Evolutionary conservation across 2,888 invertebrate genomes (phyloP).

Genomic region (Athalia circularis): DNA sequence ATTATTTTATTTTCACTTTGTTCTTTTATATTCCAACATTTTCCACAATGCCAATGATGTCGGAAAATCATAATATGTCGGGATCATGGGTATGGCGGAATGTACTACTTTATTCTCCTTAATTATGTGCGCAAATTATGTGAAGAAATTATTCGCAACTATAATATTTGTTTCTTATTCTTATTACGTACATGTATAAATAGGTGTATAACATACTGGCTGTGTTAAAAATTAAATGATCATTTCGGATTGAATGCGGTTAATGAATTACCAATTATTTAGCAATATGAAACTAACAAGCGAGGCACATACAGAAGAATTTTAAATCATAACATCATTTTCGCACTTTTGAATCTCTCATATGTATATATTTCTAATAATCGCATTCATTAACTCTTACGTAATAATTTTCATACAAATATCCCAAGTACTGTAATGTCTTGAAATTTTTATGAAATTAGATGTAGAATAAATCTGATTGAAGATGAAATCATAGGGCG

Average conservation of each 20-base stretch:
- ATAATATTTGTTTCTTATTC: constrained; percentile 18
- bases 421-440: not conserved
- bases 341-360: constrained; percentile 4
- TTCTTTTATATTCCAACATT: not conserved
- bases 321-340: constrained; percentile 21
- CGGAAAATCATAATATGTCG: constrained; percentile 24
- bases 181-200: constrained; percentile 5
- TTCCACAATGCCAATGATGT: constrained; percentile 23
- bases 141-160: not conserved
- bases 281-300: constrained; percentile 11
- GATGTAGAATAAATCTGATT: not conserved
- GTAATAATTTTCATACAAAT: not conserved
- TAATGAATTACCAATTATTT: not conserved
- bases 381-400: not conserved
- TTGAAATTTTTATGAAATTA: not conserved
- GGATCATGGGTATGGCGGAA: constrained; percentile 22
- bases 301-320: constrained; percentile 44
- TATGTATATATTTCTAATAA: not conserved
- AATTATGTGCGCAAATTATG: constrained; percentile 26
- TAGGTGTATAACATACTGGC: constrained; percentile 8
- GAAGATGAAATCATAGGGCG: not conserved
- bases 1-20: not conserved
- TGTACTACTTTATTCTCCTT: constrained; percentile 31
- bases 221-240: constrained; percentile 25
- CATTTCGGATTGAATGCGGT: not conserved